phyloP scores from a whole-genome alignment of 2,888 invertebrate genomes.

The Muscina levida region DNA sequence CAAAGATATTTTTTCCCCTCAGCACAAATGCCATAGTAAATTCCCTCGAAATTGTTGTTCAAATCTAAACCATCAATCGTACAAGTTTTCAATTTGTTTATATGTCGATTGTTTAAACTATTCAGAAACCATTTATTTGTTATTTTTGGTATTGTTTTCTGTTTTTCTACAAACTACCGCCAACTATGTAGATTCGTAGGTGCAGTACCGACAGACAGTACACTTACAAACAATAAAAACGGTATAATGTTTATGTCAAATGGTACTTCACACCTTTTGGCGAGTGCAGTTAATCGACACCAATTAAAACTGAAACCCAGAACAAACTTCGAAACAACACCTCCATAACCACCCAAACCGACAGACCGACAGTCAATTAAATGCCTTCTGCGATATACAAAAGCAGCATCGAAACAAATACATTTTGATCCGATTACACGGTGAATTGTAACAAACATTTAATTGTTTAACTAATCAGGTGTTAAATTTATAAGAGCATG shows the following conservation, averaged over 20 bases:
- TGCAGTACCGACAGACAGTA: slow-evolving; percentile 38
- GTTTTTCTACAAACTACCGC: neutral
- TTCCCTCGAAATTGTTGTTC: neutral
- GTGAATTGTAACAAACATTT: slow-evolving; percentile 43
- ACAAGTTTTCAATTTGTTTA: slow-evolving; percentile 42
- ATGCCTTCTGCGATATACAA: neutral
- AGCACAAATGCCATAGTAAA: slow-evolving; percentile 1
- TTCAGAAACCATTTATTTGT: too few relatives aligned
- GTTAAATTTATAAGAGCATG: slow-evolving; percentile 13
- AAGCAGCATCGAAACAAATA: slow-evolving; percentile 12
- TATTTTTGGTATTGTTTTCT: too few relatives aligned
- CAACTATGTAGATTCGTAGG: slow-evolving; percentile 38
- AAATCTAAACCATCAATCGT: slow-evolving; percentile 20
- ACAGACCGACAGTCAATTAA: slow-evolving; percentile 6
- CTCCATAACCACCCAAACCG: neutral
- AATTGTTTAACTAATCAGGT: slow-evolving; percentile 51
- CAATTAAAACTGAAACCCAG: slow-evolving; percentile 34
- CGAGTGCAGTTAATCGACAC: neutral
- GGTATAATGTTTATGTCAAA: slow-evolving; percentile 49
- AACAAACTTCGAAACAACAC: neutral
- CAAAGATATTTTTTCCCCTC: neutral
- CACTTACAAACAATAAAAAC: neutral
- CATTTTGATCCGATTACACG: slow-evolving; percentile 7
- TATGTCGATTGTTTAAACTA: slow-evolving; percentile 27
- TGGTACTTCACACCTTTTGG: slow-evolving; percentile 54